These are phyloP conservation scores for Chouioia cunea DNA, from an alignment of 2,888 invertebrate genomes.

Conservation along the genomic window DNA sequence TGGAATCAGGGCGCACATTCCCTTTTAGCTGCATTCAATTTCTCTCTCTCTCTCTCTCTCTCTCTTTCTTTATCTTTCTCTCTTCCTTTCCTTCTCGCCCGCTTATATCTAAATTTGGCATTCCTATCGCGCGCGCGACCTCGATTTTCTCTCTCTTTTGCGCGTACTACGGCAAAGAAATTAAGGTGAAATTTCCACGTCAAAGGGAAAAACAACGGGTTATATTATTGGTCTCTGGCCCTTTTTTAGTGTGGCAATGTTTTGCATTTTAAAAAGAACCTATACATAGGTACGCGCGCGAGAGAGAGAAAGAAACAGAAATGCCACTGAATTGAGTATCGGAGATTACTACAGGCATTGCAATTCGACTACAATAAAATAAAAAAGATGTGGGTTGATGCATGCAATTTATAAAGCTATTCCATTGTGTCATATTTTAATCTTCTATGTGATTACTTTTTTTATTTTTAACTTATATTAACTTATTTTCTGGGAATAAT, in stretches of 20 bases:
- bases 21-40: background rate
- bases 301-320: background rate
- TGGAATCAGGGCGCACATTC: slow-evolving; percentile 5
- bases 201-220: slow-evolving; percentile 42
- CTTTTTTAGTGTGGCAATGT: slow-evolving; percentile 26
- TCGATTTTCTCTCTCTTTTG: slow-evolving; percentile 8
- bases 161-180: slow-evolving; percentile 23
- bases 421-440: slow-evolving; percentile 18
- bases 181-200: slow-evolving; percentile 41
- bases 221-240: slow-evolving; percentile 38
- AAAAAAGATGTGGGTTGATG: slow-evolving; percentile 19
- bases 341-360: background rate
- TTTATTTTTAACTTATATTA: background rate
- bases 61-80: background rate
- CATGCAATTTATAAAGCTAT: slow-evolving; percentile 30
- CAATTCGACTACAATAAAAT: slow-evolving; percentile 27
- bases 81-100: too few relatives aligned
- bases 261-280: slow-evolving; percentile 46
- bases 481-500: too few relatives aligned
- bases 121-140: slow-evolving; percentile 20
- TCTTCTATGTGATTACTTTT: background rate
- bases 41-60: slow-evolving; percentile 6
- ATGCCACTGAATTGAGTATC: slow-evolving; percentile 16
- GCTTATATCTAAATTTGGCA: slow-evolving; percentile 27
- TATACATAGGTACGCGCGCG: slow-evolving; percentile 2